Base-by-base conservation (phyloP, 2,888 invertebrate genomes). In the Spilarctia lutea region DNA sequence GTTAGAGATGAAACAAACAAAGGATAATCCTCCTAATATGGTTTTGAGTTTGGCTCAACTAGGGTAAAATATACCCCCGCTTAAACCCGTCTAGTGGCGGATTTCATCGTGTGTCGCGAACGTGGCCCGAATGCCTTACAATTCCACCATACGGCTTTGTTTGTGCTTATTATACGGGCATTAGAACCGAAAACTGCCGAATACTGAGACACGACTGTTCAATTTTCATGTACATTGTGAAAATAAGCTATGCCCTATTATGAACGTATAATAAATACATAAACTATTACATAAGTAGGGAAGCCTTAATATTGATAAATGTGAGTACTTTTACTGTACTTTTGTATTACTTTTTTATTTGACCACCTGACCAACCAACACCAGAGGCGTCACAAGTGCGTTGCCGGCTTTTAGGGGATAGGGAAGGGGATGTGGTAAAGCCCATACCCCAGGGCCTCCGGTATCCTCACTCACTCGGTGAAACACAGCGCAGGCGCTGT, bases 21-120 rank as follows among this genome's bases (percentile, higher is more conserved):
- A 88, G 89, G 89, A 89, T 90, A 88, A 90, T 86, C 87, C 83
- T 79, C 84, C 87, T 88, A 90, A 91, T 89, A 91, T 88, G 91
- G 88, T 89, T 90, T 89, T 86, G 89, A 89, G 87, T 88, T 88
- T 86, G 89, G 88, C 86, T 85, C 85, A 83, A 79, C 83, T 75
- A 79, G 83, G 86, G 84, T 87, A 80, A 82, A 86, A 88, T 87
- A 84, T 87, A 82, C 82, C 85, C 85, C 85, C 85, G 85, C 89
- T 89, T 87, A 89, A 88, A 86, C 85, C 87, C 85, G 86, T 85
- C 85, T 83, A 79, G 86, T 81, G 85, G 83, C 85, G 87, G 87
- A 87, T 89, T 87, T 84, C 81, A 82, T 85, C 81, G 83, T 85
- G 85, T 87, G 86, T 86, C 85, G 86, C 83, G 87, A 87, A 92